phyloP scores from a whole-genome alignment of 2,888 invertebrate genomes.

The Polydrusus pterygomalis region DNA sequence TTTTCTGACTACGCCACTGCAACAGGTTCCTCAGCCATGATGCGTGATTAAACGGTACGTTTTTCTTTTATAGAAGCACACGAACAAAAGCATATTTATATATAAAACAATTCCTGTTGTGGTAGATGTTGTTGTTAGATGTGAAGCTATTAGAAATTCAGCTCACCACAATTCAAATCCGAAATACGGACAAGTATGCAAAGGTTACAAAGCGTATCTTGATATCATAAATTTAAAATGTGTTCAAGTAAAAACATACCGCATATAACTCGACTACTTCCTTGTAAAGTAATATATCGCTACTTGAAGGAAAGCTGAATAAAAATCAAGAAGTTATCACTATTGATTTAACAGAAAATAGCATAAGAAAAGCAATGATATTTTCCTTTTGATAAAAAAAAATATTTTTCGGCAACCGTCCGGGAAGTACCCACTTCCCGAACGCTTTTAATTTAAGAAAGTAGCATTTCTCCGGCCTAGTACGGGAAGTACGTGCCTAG shows the following conservation, averaged over 20 bases:
- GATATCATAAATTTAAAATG: conserved; percentile 56
- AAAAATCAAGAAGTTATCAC: not conserved
- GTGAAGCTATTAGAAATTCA: conserved; percentile 41
- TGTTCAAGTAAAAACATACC: conserved; percentile 54
- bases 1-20: not conserved
- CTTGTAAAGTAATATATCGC: conserved; percentile 23
- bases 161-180: conserved; percentile 53
- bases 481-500: too few relatives aligned
- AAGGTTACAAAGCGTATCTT: conserved; percentile 43
- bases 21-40: not conserved
- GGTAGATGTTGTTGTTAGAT: conserved; percentile 15
- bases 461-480: too few relatives aligned
- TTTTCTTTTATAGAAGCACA: not conserved
- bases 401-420: too few relatives aligned
- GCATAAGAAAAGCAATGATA: too few relatives aligned
- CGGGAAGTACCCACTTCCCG: too few relatives aligned
- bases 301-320: not conserved
- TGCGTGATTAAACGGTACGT: not conserved
- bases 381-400: too few relatives aligned
- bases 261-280: conserved; percentile 56
- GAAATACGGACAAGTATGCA: conserved; percentile 42
- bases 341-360: too few relatives aligned
- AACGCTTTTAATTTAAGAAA: too few relatives aligned
- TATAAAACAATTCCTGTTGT: conserved; percentile 9
- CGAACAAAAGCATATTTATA: not conserved